Evolutionary conservation across 1,140 invertebrate species (phyloP), one percentile per base, ranked within the genome.

Genomic region (Sycobia sp.): DNA sequence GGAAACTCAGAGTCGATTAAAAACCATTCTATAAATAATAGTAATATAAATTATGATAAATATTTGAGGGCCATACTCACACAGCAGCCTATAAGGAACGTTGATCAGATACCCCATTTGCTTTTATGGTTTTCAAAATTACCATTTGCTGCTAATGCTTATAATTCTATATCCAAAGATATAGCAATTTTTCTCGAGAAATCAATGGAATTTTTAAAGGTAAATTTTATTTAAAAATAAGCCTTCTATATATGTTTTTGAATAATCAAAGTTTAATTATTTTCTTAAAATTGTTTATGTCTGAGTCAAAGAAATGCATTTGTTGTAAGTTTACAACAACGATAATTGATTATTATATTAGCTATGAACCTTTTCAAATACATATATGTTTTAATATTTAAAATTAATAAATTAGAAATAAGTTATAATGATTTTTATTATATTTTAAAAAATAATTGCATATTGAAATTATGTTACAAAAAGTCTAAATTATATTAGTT

Each of bases 111-210:
- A 18, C 67, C 73, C 10, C 57, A 47, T 0, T 23, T 79, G 2
- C 47, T 79, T 49, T 44, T 53, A 0, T 78, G 72, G 70, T 73
- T 77, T 47, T 54, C 75, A 0, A 64, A 69, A 9, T 70, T 73
- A 54, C 43, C 74, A n/a, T 23, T 36, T 3, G 62, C 70, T 8
- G 47, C 53, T 14, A 36, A 54, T 34, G 55, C 56, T 4, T n/a
- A 16, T 7, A 56, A 64, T 13, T 50, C 67, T 18, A 66, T 74
- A 13, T 67, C 57, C 8, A 69, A 73, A 34, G 69, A 73, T 56
- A 65, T 76, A 16, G 69, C 70, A 11, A 11, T 38, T 0, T 68
- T 75, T 23, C 34, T 76, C 2, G 53, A 38, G 9, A 68, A 67
- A 8, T 59, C 18, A 27, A 56, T 39, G 9, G 1, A 34, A 29